These are phyloP conservation scores for Chrysaora quinquecirrha DNA, from an alignment of 30 jellyfish, hydroid and myxozoan species.

Conservation along the genomic window DNA sequence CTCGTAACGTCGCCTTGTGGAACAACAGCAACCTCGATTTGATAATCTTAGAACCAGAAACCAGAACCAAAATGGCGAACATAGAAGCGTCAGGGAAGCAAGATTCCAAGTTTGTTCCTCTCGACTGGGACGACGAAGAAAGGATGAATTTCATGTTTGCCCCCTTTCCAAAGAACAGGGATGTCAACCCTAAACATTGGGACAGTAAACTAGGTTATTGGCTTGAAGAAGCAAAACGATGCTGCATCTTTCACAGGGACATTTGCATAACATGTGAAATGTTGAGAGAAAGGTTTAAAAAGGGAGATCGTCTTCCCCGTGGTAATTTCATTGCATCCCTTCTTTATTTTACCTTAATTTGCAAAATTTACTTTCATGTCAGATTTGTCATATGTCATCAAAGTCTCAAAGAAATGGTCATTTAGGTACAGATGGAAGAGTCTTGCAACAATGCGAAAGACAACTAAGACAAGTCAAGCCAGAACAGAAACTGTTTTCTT, in stretches of 20 bases:
- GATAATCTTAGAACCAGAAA: no score
- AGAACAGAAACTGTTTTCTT: no score
- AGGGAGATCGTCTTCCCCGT: constrained; percentile 41
- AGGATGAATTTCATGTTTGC: constrained; percentile 73
- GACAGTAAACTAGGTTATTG: constrained; percentile 85
- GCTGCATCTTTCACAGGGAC: constrained; percentile 56
- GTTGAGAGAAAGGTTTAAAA: constrained; percentile 42
- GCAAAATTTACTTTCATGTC: no score
- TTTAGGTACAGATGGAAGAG: no score
- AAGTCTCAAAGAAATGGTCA: no score
- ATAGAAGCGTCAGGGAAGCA: neutral
- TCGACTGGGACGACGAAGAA: constrained; percentile 70
- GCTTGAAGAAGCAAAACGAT: constrained; percentile 64
- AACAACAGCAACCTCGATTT: no score
- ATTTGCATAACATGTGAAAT: constrained; percentile 63
- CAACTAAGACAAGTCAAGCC: no score
- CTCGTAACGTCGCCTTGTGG: no score
- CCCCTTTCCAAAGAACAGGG: constrained; percentile 81
- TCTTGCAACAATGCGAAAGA: no score
- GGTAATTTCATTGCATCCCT: constrained; percentile 23
- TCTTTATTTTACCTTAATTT: no score
- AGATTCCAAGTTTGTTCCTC: neutral
- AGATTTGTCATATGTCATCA: no score
- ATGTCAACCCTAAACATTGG: constrained; percentile 89
- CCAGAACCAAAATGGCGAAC: constrained; percentile 5